Evolutionary conservation across 2,113 vertebrate species (phyloP).

Genomic region (Scartelaos histophorus): DNA sequence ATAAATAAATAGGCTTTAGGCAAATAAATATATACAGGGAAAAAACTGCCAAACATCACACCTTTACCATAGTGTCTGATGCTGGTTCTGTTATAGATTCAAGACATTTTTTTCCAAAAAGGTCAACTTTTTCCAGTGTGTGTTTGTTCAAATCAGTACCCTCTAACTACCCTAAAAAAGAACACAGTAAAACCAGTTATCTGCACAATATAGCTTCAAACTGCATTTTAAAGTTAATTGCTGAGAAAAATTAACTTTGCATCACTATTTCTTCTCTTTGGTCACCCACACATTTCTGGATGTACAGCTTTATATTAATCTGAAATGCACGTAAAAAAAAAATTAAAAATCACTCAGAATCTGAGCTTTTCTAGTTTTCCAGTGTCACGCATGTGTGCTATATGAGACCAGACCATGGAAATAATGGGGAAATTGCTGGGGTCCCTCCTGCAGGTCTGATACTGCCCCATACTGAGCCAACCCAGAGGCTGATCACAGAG

Average conservation of each 20-base stretch:
- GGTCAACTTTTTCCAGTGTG: too few relatives aligned
- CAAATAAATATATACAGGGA: too few relatives aligned
- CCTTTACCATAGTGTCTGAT: too few relatives aligned
- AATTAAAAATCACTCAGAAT: not conserved
- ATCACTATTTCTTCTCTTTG: not conserved
- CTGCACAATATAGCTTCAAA: not conserved
- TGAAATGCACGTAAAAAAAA: not conserved
- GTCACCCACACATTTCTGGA: not conserved
- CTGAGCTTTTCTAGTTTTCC: not conserved
- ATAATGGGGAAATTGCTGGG: not conserved
- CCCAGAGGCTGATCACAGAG: conserved; percentile 11
- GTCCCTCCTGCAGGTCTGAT: conserved; percentile 12
- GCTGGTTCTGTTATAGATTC: too few relatives aligned
- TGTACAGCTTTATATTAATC: not conserved
- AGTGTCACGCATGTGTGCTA: not conserved
- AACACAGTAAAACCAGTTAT: too few relatives aligned
- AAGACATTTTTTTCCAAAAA: too few relatives aligned
- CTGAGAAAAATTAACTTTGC: not conserved
- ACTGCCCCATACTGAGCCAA: not conserved
- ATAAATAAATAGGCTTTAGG: too few relatives aligned
- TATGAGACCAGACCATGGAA: not conserved
- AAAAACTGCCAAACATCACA: too few relatives aligned
- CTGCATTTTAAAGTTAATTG: not conserved
- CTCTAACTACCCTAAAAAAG: too few relatives aligned
- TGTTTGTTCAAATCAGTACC: too few relatives aligned